Percentiles rank a stretch among this genome's conserved stretches.
Evolutionary conservation across 2,888 invertebrate genomes (phyloP).

Genomic region (Choristoneura rosaceana): DNA sequence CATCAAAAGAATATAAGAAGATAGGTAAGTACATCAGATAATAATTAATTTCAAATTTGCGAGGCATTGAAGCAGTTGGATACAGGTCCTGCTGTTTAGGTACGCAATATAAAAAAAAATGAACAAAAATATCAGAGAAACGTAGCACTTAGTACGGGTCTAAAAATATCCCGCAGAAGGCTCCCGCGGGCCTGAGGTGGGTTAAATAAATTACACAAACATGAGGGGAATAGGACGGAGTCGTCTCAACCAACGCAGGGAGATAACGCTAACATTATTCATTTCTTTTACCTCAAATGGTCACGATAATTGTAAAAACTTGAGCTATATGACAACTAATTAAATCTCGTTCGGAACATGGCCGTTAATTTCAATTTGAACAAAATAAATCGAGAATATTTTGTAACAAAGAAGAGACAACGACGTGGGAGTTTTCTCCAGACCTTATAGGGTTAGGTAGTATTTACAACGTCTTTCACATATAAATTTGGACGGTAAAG

Average conservation of each 20-base stretch:
- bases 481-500: constrained; percentile 28
- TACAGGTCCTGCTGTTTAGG: constrained; percentile 6
- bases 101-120: constrained; percentile 17
- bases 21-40: not conserved
- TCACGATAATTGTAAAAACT: constrained; percentile 15
- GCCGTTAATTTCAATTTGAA: constrained; percentile 1
- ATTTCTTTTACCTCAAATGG: constrained; percentile 32
- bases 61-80: not conserved
- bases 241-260: constrained; percentile 22
- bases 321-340: constrained; percentile 18
- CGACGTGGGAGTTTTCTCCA: constrained; percentile 27
- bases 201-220: constrained; percentile 41
- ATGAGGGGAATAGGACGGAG: constrained; percentile 33
- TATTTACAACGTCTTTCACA: constrained; percentile 22
- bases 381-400: constrained; percentile 18
- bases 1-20: too few relatives aligned
- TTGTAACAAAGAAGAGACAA: constrained; percentile 16
- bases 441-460: constrained; percentile 17
- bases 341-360: constrained; percentile 15
- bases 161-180: constrained; percentile 27
- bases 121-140: constrained; percentile 13
- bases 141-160: constrained; percentile 18
- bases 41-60: not conserved
- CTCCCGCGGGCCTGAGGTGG: constrained; percentile 25
- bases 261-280: constrained; percentile 27